Base-by-base conservation (phyloP, 2,888 invertebrate species). In the Ganaspis brasiliensis region DNA sequence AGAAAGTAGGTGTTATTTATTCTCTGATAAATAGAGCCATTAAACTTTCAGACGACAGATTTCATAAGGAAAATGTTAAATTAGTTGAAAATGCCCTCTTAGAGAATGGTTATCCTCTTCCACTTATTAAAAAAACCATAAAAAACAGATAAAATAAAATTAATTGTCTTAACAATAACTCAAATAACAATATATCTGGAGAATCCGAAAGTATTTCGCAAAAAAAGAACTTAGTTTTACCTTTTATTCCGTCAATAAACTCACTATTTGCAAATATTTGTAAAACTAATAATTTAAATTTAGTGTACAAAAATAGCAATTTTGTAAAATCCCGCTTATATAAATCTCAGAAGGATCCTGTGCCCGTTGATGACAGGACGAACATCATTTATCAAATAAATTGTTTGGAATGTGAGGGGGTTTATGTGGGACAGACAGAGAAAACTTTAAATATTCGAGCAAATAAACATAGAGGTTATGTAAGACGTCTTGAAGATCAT, bases 201-300 rank as follows among this genome's bases (percentile, higher is more conserved):
- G 9, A 37, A 37, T 37, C 9, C 9, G 37, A 37, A 37, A 37
- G 9, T n/a, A 37, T 37, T 37, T 37, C 4, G 9, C 4, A 6
- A 6, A 40, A 40, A 40, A 40, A 40, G 12, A 40, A 40, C 9
- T 10, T 40, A 5, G 40, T 40, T 40, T 40, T 40, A 12, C 40
- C 40, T 3, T 40, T 40, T 40, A 40, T 40, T 40, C 40, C 40
- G n/a, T n/a, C n/a, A n/a, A n/a, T 40, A 40, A 14, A 9, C 9
- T 40, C 10, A 6, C 40, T 5, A 12, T 40, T 40, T 40, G 2
- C 40, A 5, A 9, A 40, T 40, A 40, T 40, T 40, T 40, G 40
- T 9, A 61, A 16, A 61, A 73, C 59, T 12, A 35, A 57, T 12
- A 57, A 35, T 72, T 35, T 9, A 37, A 35, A 72, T 57, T 55